Conservation (phyloP, 2,797 vertebrate genomes). For the Apogon talboti region DNA sequence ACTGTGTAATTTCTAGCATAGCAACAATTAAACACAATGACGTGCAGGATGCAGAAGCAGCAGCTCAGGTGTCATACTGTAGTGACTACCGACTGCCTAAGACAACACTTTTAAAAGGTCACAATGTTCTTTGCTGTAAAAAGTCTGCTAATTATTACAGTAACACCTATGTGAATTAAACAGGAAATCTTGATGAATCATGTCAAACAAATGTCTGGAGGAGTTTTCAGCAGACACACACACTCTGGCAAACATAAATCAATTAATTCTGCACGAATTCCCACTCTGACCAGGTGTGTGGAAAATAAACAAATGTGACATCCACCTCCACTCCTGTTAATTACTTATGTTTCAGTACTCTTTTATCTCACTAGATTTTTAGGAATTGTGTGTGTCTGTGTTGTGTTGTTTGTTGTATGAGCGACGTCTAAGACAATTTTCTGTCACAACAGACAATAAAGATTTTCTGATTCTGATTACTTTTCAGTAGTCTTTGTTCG, state of each 20-base stretch:
- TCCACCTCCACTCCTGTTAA: slow-evolving; percentile 49
- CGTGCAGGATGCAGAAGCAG: neutral
- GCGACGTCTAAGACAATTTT: too few species aligned
- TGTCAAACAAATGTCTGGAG: slow-evolving; percentile 4
- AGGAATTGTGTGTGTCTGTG: too few species aligned
- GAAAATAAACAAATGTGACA: slow-evolving; percentile 48
- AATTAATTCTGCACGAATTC: slow-evolving; percentile 39
- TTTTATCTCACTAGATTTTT: too few species aligned
- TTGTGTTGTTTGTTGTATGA: too few species aligned
- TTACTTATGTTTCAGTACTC: too few species aligned
- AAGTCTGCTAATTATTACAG: slow-evolving; percentile 1
- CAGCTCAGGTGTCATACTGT: neutral
- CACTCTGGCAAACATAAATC: slow-evolving; percentile 24
- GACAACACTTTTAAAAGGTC: slow-evolving; percentile 11
- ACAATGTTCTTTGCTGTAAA: slow-evolving; percentile 18
- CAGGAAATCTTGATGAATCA: neutral
- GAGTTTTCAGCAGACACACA: slow-evolving; percentile 12
- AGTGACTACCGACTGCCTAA: too few species aligned
- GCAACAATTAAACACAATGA: slow-evolving; percentile 7
- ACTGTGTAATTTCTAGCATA: neutral
- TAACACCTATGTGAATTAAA: neutral
- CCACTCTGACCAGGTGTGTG: slow-evolving; percentile 1
- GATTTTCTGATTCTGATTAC: too few species aligned
- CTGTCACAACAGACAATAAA: too few species aligned
- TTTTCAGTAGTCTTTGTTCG: slow-evolving; percentile 52